A percentile compares a stretch with the other conserved stretches of the same genome.
phyloP scores from a whole-genome alignment of 1,140 invertebrate genomes.

The Caerostris darwini region DNA sequence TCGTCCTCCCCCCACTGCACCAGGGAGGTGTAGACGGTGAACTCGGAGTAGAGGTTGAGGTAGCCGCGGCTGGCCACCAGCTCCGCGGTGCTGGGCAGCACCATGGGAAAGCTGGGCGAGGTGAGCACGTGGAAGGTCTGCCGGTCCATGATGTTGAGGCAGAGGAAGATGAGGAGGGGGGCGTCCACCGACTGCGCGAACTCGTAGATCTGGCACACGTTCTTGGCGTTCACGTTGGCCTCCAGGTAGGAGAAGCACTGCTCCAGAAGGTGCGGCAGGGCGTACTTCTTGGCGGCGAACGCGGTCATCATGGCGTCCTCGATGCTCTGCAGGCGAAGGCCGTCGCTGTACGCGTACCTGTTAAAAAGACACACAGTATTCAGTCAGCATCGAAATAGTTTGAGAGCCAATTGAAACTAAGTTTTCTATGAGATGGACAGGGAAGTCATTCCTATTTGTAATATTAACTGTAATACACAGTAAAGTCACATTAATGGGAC shows the following conservation, averaged over 20 bases:
- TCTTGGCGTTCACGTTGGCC: constrained; percentile 79
- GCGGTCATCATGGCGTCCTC: constrained; percentile 81
- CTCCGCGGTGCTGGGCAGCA: constrained; percentile 79
- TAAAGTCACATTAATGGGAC: too few relatives aligned
- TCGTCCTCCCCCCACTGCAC: constrained; percentile 80
- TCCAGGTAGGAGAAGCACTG: constrained; percentile 80
- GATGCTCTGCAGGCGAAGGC: constrained; percentile 79
- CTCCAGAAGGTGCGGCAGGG: constrained; percentile 79
- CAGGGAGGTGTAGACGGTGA: constrained; percentile 79
- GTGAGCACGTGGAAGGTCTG: constrained; percentile 80
- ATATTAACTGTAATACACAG: too few relatives aligned
- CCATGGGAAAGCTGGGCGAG: constrained; percentile 66
- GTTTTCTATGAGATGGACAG: too few relatives aligned
- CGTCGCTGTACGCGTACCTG: constrained; percentile 79
- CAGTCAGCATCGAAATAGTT: too few relatives aligned
- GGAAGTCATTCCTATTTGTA: too few relatives aligned
- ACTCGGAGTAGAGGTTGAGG: constrained; percentile 80
- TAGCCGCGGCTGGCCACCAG: constrained; percentile 79
- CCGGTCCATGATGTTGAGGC: constrained; percentile 80
- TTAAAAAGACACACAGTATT: not conserved
- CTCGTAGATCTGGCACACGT: constrained; percentile 80
- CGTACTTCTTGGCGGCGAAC: constrained; percentile 80
- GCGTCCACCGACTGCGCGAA: constrained; percentile 80
- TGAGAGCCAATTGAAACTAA: too few relatives aligned
- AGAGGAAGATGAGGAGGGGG: constrained; percentile 79